Base-by-base conservation (phyloP, 2,888 invertebrate species). In the Spisula subtruncata region DNA sequence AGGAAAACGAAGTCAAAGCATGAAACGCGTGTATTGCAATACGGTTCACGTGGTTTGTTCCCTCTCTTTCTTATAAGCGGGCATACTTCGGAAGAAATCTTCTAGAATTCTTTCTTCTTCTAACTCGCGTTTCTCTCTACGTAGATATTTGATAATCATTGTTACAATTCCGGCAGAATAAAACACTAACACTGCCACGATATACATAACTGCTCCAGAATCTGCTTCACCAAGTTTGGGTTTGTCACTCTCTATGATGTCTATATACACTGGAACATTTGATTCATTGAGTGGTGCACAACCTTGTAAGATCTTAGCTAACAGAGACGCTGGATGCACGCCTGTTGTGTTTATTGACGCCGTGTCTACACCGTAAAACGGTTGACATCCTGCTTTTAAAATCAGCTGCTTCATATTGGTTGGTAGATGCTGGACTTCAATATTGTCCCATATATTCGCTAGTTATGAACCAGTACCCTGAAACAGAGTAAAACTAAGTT, bases 11-110 rank as follows among this genome's bases (percentile, higher is more conserved):
- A n/a, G 95, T 96, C 90, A 96, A 86, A 0, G 95, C 95, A 90
- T 95, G 95, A 89, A 96, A 96, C 8, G 95, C 95, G 41, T 94
- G 93, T 79, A 95, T 95, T 29, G 95, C 95, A 32, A 95, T 93
- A 56, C 92, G 90, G 90, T 95, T 95, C 16, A 95, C 95, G 20
- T 94, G 91, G 41, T 94, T 82, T 95, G 95, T 85, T 95, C 93
- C n/a, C 95, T 94, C 25, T 93, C 90, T 80, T 93, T 94, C 83
- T 93, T 83, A 66, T 83, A 83, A 20, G 91, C 92, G 0, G 95
- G 95, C 95, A 95, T 95, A 83, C 93, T 94, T 75, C 94, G 93
- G 90, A 95, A 96, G 92, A 95, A 96, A 84, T 94, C 94, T 84
- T 95, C 95, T 25, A 96, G 93, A 0, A 93, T 93, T 83, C 95